A percentile compares a stretch with the other conserved stretches of the same genome.
These are phyloP conservation scores for Volucella bombylans DNA, from an alignment of 2,888 invertebrate species.

Conservation along the genomic window DNA sequence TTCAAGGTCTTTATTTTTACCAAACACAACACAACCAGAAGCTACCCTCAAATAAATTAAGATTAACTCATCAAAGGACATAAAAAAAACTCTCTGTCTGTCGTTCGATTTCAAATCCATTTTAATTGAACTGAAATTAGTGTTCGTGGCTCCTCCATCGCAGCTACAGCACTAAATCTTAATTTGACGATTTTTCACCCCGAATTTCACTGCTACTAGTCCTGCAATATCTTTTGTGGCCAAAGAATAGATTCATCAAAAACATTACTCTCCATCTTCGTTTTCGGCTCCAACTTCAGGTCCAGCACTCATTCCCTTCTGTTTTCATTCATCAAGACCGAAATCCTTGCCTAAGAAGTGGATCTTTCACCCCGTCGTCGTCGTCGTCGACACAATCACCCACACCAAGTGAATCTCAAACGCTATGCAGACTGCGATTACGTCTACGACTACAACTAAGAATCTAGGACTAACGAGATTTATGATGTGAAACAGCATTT, in stretches of 20 bases:
- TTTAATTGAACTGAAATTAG: conserved; percentile 60
- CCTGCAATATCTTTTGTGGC: conserved; percentile 50
- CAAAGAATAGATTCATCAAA: conserved; percentile 65
- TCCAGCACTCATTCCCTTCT: conserved; percentile 33
- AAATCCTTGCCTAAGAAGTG: conserved; percentile 36
- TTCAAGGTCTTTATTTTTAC: no score
- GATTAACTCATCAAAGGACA: no score
- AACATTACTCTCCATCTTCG: conserved; percentile 50
- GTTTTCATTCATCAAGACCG: conserved; percentile 63
- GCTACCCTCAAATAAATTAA: no score
- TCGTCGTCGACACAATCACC: conserved; percentile 34
- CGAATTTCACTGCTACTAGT: conserved; percentile 30
- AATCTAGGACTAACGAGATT: conserved; percentile 69
- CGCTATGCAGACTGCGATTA: conserved; percentile 36
- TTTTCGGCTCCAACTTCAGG: no score
- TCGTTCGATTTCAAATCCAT: conserved; percentile 36
- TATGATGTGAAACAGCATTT: conserved; percentile 74
- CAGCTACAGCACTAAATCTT: conserved; percentile 8
- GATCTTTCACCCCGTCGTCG: conserved; percentile 37
- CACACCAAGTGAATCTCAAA: conserved; percentile 8
- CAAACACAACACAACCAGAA: no score
- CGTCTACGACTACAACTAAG: background rate
- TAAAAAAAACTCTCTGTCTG: no score
- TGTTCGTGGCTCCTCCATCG: conserved; percentile 9
- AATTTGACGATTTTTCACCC: conserved; percentile 58